Conservation (phyloP, 2,113 vertebrate genomes). For the Ovibos moschatus region DNA sequence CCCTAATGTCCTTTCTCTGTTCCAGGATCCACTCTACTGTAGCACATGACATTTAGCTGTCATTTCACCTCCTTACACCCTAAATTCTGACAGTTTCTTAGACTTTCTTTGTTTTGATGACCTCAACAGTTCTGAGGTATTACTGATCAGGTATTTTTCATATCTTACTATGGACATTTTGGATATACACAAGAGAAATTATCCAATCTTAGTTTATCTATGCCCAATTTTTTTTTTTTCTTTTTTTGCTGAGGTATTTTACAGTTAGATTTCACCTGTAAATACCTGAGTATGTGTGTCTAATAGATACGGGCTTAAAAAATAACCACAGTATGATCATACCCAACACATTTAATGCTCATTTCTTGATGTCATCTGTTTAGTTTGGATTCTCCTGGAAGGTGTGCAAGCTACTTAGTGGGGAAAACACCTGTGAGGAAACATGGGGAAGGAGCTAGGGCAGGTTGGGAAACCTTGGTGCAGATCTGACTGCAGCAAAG, state of each 20-base stretch:
- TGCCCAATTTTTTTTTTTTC: neutral
- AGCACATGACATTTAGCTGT: neutral
- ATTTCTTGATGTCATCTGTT: neutral
- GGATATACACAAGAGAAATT: neutral
- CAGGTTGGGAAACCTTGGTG: neutral
- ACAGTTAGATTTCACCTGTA: constrained; percentile 15
- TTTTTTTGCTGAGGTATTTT: neutral
- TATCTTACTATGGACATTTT: neutral
- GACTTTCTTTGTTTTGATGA: neutral
- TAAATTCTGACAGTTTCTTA: neutral
- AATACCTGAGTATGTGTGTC: neutral
- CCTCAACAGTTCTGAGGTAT: neutral
- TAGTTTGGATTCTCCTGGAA: neutral
- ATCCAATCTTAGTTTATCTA: neutral
- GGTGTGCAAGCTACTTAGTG: neutral
- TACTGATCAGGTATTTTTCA: neutral
- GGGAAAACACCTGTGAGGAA: neutral
- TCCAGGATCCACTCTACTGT: neutral
- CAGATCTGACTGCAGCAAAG: neutral
- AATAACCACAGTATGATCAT: neutral
- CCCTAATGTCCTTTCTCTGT: neutral
- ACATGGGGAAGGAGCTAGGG: neutral
- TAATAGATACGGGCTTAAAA: neutral
- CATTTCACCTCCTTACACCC: neutral
- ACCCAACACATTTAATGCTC: neutral